Evolutionary conservation across 1,140 invertebrate genomes (phyloP).

Genomic region (Portunus trituberculatus): DNA sequence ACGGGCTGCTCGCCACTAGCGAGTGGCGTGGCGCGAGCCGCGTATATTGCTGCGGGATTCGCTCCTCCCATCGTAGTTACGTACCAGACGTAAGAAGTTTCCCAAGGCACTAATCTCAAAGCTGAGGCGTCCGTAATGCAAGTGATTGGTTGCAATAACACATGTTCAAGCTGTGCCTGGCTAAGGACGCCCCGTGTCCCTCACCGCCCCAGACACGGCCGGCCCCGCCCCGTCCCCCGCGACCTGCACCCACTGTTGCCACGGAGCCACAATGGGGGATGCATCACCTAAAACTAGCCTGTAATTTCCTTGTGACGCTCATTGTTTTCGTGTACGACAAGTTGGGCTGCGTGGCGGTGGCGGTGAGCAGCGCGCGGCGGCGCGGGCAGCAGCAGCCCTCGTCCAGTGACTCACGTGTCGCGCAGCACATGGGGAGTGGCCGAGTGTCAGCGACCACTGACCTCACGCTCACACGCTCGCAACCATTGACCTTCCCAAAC

Average conservation of each 20-base stretch:
- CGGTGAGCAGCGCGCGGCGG: background rate
- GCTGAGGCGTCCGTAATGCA: no score
- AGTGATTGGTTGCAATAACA: no score
- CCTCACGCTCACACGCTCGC: background rate
- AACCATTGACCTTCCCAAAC: background rate
- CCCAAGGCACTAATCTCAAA: no score
- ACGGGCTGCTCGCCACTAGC: background rate
- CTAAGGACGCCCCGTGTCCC: no score
- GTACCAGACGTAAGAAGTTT: slow-evolving; percentile 42
- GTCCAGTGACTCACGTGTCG: slow-evolving; percentile 35
- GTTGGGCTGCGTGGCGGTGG: slow-evolving; percentile 24
- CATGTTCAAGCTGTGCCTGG: no score
- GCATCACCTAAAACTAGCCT: background rate
- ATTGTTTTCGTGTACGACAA: slow-evolving; percentile 46
- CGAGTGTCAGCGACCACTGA: background rate
- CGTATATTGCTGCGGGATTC: background rate
- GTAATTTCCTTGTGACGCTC: background rate
- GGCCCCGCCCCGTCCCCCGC: background rate
- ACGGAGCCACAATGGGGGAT: background rate
- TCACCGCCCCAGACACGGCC: background rate
- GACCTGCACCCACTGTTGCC: background rate
- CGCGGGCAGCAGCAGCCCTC: background rate
- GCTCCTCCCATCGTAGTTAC: background rate
- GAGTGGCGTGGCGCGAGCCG: background rate
- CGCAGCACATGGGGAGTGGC: background rate